Evolutionary conservation across 2,888 invertebrate genomes (phyloP), one percentile per base, ranked within the genome.

Genomic region (Himalopsyche tibetana): DNA sequence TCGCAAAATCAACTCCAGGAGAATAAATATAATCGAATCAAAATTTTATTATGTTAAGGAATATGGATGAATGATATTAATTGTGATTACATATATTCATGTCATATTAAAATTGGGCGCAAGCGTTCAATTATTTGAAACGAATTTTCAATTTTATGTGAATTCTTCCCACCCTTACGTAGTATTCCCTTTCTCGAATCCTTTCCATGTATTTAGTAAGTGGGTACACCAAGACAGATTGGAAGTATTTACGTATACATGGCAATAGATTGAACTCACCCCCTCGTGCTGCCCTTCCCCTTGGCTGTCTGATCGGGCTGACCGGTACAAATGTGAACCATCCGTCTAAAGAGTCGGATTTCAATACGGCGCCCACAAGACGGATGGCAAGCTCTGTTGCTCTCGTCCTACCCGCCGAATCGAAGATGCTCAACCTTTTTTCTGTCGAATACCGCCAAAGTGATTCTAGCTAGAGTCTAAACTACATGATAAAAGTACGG

Each of bases 261-360:
- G 74, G 74, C 74, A 36, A 74, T 74, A 74, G 74, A 74, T 74
- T 74, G 36, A 74, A 74, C 74, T 74, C 74, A 69, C 74, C 74
- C 51, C 74, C 74, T 74, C 19, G 74, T 36, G 74, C 36, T 74
- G 74, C 74, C 36, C 74, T 36, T 38, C 74, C 19, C 74, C 74
- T 15, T 15, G 74, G 15, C 74, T 36, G 74, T 74, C 74, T 74
- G 74, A 74, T 74, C 74, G 74, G 36, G 74, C 38, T 74, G 74
- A 74, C 74, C 74, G 74, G 74, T 74, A 74, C 74, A 74, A 74
- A 74, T 74, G 74, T 36, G 74, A 74, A 36, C 36, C 74, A 74
- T 74, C 74, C 74, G 74, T 74, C 74, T 74, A 74, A 74, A 74
- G 74, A 74, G 38, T 74, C 74, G 74, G 74, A 74, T 74, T 74